Evolutionary conservation across 2,113 vertebrate species (phyloP).

Genomic region (Pitta sordida): DNA sequence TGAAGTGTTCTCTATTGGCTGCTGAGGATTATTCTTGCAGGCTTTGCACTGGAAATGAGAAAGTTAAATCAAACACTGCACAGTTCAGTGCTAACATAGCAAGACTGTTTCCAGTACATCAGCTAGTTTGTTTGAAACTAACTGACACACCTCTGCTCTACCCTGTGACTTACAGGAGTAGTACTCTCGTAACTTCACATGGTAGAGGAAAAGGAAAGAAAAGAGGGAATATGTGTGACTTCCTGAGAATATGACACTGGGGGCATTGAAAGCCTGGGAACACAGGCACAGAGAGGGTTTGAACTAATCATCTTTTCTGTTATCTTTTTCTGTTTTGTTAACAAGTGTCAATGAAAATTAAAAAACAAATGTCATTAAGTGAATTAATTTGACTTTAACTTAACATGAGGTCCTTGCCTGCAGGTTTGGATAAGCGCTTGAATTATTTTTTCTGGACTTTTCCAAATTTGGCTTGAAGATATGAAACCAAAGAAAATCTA

Average conservation of each 20-base stretch:
- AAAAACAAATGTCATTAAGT: neutral
- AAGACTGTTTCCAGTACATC: neutral
- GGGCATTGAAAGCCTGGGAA: neutral
- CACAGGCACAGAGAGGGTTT: neutral
- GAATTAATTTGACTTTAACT: neutral
- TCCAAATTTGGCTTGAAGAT: neutral
- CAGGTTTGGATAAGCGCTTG: neutral
- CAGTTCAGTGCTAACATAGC: neutral
- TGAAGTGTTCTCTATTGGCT: neutral
- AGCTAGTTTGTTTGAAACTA: neutral
- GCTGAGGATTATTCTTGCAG: neutral
- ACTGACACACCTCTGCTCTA: neutral
- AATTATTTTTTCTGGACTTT: neutral
- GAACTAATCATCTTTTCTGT: neutral
- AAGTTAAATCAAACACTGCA: neutral
- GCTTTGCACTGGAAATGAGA: neutral
- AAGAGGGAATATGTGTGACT: neutral
- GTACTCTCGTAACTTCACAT: rapidly evolving
- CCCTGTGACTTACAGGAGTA: neutral
- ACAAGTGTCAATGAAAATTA: neutral
- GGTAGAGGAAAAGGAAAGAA: neutral
- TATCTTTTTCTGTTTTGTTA: neutral
- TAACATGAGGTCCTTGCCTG: rapidly evolving
- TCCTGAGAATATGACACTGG: neutral
- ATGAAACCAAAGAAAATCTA: neutral